phyloP scores from a whole-genome alignment of 2,797 vertebrate genomes.

The Ciconia nigra region DNA sequence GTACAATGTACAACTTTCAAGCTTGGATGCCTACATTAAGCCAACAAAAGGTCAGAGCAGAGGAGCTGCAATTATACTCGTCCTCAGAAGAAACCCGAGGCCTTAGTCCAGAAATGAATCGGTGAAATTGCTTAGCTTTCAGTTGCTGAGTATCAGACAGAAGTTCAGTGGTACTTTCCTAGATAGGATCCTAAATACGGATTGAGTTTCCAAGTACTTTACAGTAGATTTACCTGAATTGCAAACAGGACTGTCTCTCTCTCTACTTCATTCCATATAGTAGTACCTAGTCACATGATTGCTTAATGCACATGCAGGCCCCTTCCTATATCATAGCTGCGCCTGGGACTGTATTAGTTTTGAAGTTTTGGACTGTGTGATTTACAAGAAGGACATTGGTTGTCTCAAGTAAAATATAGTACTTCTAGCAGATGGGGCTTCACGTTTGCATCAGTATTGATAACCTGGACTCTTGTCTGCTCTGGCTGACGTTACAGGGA shows the following conservation, averaged over 20 bases:
- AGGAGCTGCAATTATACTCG: slow-evolving; percentile 6
- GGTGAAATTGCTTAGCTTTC: slow-evolving; percentile 5
- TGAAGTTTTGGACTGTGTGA: neutral
- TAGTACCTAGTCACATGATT: neutral
- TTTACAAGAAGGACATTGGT: neutral
- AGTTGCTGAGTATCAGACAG: neutral
- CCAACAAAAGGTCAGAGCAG: slow-evolving; percentile 44
- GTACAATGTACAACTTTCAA: slow-evolving; percentile 1
- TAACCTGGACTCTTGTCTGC: neutral
- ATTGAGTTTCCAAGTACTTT: neutral
- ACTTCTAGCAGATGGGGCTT: neutral
- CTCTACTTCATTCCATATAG: neutral
- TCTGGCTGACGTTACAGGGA: neutral
- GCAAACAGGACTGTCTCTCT: neutral
- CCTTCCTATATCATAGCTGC: neutral
- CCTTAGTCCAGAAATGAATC: neutral
- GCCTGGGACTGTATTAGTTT: neutral
- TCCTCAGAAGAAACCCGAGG: neutral
- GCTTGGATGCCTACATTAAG: slow-evolving; percentile 28
- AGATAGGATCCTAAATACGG: neutral
- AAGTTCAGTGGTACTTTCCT: neutral
- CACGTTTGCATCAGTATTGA: neutral
- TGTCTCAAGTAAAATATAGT: neutral
- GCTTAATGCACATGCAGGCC: neutral
- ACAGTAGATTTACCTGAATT: neutral